A percentile compares a stretch with the other conserved stretches of the same genome.
phyloP scores from a whole-genome alignment of 2,797 vertebrate genomes.

The Sarcoramphus papa region DNA sequence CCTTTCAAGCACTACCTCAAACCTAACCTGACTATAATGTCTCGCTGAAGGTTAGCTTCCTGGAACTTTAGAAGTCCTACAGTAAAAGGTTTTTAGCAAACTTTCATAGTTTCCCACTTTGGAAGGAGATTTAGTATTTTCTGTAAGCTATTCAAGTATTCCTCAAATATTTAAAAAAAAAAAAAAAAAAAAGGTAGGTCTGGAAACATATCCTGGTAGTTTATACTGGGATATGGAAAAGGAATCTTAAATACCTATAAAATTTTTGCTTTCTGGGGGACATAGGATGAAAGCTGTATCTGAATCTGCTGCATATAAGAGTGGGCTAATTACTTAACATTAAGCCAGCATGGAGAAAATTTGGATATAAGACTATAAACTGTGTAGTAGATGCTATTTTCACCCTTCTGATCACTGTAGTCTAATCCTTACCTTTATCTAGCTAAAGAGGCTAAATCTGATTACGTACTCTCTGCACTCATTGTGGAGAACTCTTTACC shows the following conservation, averaged over 20 bases:
- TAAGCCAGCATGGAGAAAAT: background rate
- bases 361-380: background rate
- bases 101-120: background rate
- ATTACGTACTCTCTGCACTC: background rate
- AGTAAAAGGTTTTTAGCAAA: background rate
- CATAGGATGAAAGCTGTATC: background rate
- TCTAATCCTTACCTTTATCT: constrained; percentile 38
- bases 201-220: background rate
- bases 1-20: background rate
- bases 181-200: background rate
- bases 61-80: background rate
- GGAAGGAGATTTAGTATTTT: background rate
- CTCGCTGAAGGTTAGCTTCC: background rate
- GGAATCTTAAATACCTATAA: background rate
- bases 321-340: background rate
- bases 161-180: background rate
- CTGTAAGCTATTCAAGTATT: background rate
- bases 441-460: constrained; percentile 33
- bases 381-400: constrained; percentile 23
- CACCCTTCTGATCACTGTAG: background rate
- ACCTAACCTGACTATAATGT: background rate
- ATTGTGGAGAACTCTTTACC: background rate
- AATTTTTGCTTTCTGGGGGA: background rate
- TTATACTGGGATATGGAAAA: background rate
- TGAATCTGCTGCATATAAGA: background rate